phyloP scores from a whole-genome alignment of 2,113 vertebrate genomes.

The Leuciscus idus region DNA sequence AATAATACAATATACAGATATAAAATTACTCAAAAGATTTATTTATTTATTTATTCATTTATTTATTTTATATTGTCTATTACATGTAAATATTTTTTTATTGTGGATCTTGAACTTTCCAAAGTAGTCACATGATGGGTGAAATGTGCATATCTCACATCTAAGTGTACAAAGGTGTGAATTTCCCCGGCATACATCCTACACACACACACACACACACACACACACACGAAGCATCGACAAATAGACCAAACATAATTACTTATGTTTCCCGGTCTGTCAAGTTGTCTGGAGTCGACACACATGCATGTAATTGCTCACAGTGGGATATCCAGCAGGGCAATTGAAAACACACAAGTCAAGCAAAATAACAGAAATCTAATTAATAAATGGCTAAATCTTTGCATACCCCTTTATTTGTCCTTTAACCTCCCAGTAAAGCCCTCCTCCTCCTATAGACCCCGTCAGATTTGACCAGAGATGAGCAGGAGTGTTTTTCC shows the following conservation, averaged over 20 bases:
- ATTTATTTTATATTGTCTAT: not conserved
- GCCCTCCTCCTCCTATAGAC: not conserved
- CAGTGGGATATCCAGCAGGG: conserved; percentile 6
- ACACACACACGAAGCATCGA: not conserved
- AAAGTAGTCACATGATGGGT: not conserved
- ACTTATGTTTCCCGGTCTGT: not conserved
- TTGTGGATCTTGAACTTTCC: not conserved
- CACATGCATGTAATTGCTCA: conserved; percentile 38
- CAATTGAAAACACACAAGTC: conserved; percentile 24
- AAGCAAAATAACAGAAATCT: conserved; percentile 5
- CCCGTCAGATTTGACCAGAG: not conserved
- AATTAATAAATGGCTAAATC: conserved; percentile 8
- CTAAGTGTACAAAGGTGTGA: not conserved
- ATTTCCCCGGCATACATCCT: not conserved
- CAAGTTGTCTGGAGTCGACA: conserved; percentile 10
- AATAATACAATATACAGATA: not conserved
- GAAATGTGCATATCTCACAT: not conserved
- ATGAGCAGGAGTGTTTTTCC: not conserved
- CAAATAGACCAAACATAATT: conserved; percentile 20
- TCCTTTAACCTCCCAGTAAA: not conserved
- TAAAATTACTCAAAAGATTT: not conserved
- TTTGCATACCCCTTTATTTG: not conserved
- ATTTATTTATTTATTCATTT: no score
- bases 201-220: not conserved
- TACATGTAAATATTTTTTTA: not conserved